A percentile compares a stretch with the other conserved stretches of the same genome.
These are phyloP conservation scores for Emys orbicularis DNA, from an alignment of 2,797 vertebrate species.

Conservation along the genomic window DNA sequence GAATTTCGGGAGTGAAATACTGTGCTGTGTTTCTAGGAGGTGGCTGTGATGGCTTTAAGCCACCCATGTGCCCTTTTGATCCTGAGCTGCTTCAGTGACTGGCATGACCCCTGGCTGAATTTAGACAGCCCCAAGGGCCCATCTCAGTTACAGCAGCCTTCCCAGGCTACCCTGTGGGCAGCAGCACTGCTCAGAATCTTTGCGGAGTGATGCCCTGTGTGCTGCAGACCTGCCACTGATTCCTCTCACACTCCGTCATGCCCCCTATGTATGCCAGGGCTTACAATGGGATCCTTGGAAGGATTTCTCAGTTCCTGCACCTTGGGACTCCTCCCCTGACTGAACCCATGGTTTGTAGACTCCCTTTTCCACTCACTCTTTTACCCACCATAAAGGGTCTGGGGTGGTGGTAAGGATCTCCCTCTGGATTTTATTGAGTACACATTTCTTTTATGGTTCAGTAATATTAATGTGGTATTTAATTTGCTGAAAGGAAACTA, in stretches of 20 bases:
- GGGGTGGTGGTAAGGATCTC: background rate
- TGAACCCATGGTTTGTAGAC: background rate
- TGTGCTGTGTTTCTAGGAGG: background rate
- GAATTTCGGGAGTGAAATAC: background rate
- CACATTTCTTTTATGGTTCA: background rate
- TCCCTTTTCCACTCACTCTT: rapidly evolving
- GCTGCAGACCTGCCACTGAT: background rate
- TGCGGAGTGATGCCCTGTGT: background rate
- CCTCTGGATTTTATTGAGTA: background rate
- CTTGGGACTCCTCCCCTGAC: background rate
- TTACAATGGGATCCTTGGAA: no score
- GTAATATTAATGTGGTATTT: background rate
- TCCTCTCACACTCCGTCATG: no score
- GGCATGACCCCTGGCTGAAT: background rate
- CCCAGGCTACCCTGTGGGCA: background rate
- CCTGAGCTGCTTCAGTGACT: background rate
- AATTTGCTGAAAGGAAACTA: background rate
- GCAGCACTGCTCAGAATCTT: background rate
- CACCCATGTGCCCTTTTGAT: background rate
- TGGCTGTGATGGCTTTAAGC: background rate
- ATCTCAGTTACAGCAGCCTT: background rate
- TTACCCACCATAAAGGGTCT: background rate
- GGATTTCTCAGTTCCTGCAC: background rate
- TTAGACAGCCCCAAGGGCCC: constrained; percentile 45
- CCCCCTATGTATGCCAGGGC: no score